Conservation (phyloP, 2,888 invertebrate genomes). For the Melipona beecheii region DNA sequence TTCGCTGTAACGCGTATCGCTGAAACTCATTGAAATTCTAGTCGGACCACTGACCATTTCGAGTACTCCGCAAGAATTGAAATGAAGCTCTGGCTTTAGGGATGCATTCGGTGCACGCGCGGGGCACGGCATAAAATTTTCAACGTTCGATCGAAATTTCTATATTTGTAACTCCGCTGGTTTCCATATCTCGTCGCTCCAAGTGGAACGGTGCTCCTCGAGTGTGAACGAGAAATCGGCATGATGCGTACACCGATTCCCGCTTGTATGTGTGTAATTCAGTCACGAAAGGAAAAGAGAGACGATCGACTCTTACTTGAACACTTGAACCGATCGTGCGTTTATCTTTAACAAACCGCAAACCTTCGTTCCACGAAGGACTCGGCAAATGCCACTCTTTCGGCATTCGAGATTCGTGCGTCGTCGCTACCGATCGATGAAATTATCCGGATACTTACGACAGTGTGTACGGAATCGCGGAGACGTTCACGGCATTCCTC, state of each 20-base stretch:
- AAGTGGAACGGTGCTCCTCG: neutral
- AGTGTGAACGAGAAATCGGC: neutral
- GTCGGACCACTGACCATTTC: slow-evolving; percentile 45
- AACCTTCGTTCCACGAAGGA: too few species aligned
- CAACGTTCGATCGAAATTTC: slow-evolving; percentile 13
- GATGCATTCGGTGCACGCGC: slow-evolving; percentile 33
- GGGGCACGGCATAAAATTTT: slow-evolving; percentile 24
- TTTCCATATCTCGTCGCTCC: neutral
- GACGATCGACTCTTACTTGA: too few species aligned
- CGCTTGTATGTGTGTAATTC: too few species aligned
- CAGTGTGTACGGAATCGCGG: neutral
- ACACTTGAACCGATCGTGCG: too few species aligned
- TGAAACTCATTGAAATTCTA: slow-evolving; percentile 52
- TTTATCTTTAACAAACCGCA: too few species aligned
- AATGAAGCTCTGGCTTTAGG: slow-evolving; percentile 20
- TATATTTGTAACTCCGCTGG: slow-evolving; percentile 6
- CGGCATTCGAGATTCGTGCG: too few species aligned
- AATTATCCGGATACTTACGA: too few species aligned
- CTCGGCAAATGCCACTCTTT: too few species aligned
- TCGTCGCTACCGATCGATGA: too few species aligned
- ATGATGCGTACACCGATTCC: neutral
- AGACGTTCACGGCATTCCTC: neutral
- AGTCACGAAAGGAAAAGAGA: too few species aligned
- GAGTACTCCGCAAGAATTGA: slow-evolving; percentile 41
- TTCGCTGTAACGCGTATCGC: slow-evolving; percentile 11